Base-by-base conservation (phyloP, 2,888 invertebrate genomes). In the Thysanoteuthis rhombus region DNA sequence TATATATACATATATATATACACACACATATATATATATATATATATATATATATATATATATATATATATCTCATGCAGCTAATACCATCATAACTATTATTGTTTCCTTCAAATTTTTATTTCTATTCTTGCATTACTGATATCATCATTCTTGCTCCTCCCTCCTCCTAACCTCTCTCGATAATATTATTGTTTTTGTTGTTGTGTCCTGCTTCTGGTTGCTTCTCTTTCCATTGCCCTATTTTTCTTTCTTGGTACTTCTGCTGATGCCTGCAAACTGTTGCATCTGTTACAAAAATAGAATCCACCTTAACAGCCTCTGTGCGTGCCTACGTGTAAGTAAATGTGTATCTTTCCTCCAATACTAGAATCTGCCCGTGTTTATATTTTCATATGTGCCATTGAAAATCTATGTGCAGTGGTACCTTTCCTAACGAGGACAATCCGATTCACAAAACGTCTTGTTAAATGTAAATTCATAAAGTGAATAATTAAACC, bases 221-320 rank as follows among this genome's bases (percentile, higher is more conserved):
- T n/a, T 75, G 12, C 19, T n/a, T 8, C 75, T 75, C 32, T 75
- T 10, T 75, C n/a, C n/a, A 1, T 75, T n/a, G 32, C 75, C n/a
- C 75, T 75, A 32, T 16, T n/a, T 75, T 10, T 75, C n/a, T 75
- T n/a, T 75, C 75, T 75, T n/a, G n/a, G 10, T n/a, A n/a, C 75
- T 52, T 28, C 28, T n/a, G 32, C 75, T 75, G 75, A 75, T 75
- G 75, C 32, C n/a, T 75, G 75, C 75, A 75, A 75, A 75, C 75
- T 75, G 75, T 75, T 75, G 75, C 75, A 75, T 75, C 58, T 58
- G 75, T 75, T 75, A 75, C 75, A 75, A n/a, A 75, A 75, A 75
- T 75, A 75, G 75, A 75, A 75, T n/a, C 16, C 75, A 75, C 75
- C 75, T 75, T 75, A 75, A 75, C 75, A 75, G 75, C 75, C 12